Evolutionary conservation across 2,888 invertebrate species (phyloP), one percentile per base, ranked within the genome.

Genomic region (Nipponacmea schrenckii): DNA sequence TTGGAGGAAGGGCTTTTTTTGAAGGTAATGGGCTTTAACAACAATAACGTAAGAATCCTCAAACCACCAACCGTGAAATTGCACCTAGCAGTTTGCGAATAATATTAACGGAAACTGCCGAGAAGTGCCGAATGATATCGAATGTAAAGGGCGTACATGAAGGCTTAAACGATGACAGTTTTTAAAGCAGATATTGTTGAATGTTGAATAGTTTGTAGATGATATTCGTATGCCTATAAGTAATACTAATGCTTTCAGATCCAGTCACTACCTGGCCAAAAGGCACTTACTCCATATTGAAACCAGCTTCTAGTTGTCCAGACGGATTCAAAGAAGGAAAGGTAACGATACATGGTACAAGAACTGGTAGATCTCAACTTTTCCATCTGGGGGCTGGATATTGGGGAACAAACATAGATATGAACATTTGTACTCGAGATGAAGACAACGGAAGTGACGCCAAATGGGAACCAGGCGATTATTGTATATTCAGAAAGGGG

Each of bases 291-390:
- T 64, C 75, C 5, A 64, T 79, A 44, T 27, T 75, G n/a, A 78
- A 75, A 62, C 77, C 75, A 26, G 39, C 50, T 20, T 63, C 69
- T 44, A 78, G 76, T 12, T 79, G 79, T 68, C 79, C 79, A n/a
- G 50, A 48, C 3, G 77, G 74, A 2, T 74, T 76, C 27, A 31
- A 64, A 17, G 72, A 73, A n/a, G 74, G 74, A 3, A 46, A 10
- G 17, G 20, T 71, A 10, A 56, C 56, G 14, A 56, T 56, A 20
- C 56, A 56, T 56, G 56, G 56, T 56, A 24, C 24, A 8, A 20
- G 56, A 56, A 56, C 56, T 24, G 56, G 56, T 56, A 56, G 24
- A 56, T 56, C 56, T 10, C 20, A 10, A 20, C 24, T 56, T 12
- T 56, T 56, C 24, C 56, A 56, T 56, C 24, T 56, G 10, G 56